Evolutionary conservation across 2,113 vertebrate species (phyloP), one percentile per base, ranked within the genome.

Genomic region (Chaetodon trifascialis): DNA sequence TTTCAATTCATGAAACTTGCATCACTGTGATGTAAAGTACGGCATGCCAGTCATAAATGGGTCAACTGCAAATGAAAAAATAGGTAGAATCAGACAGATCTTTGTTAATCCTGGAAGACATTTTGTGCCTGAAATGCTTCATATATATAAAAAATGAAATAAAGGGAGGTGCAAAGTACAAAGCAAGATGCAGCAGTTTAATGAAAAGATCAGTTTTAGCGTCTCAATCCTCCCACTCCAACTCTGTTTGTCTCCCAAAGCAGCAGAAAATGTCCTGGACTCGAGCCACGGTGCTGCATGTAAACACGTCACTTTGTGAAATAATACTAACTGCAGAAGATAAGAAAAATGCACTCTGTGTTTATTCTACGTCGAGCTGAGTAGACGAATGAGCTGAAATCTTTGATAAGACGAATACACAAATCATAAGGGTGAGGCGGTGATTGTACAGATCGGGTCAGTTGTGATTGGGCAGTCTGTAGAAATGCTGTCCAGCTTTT

Each of bases 401-500:
- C 74, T 76, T 52, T 73, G 65, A 73, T 76, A 59, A 64, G 55
- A 36, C 36, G 5, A 1, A 76, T 38, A 51, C 23, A 73, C 19
- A 68, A 30, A 81, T 70, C 73, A 83, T n/a, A 42, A 40, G 6
- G 60, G 16, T 19, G 40, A 42, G 60, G 16, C 16, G 34, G 36
- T 64, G 52, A 83, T 71, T 54, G 47, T 12, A 59, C 14, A 17
- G 36, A 55, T 25, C 68, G 44, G 52, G 46, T 74, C 60, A 21
- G 70, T 36, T 55, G 7, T 71, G 83, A 68, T 40, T 78, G 47
- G 34, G 72, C 59, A 51, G 58, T 47, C 49, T 14, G 66, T 46
- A 65, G 52, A 40, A 71, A 52, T 69, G 79, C 3, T 42, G 73
- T 73, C 77, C 84, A 76, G 44, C 66, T 62, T 54, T 74, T 69